Base-by-base conservation (phyloP, 2,797 vertebrate species). In the Linurgus olivaceus region DNA sequence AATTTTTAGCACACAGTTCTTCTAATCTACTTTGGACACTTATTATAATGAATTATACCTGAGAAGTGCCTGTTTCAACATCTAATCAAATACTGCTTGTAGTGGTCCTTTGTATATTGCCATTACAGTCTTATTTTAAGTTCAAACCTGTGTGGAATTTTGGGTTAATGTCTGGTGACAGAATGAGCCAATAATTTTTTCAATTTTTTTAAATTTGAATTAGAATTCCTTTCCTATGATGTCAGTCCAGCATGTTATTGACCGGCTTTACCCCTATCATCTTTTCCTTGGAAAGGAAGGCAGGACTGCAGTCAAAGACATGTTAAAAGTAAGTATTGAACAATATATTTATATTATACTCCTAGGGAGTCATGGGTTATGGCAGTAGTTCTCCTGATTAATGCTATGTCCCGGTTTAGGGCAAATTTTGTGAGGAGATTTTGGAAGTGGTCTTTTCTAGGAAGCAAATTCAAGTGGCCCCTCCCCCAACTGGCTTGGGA, bases 211-310 rank as follows among this genome's bases (percentile, higher is more conserved):
- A 18, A 19, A 63, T 91, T 72, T 77, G 74, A 51, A 96, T 96
- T 97, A 99, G 99, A 97, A 99, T 91, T 93, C 96, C 38, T 99
- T 99, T 93, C 99, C 99, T 86, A 98, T 97, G 98, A 98, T 99
- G 98, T 98, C 99, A 77, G 87, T 97, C 51, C 98, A 99, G 79
- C 98, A 98, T 81, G 90, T 98, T 21, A 75, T 99, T 85, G 98
- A 98, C 40, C 98, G 99, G 78, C 98, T 99, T 83, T 99, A 99
- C 96, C 99, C 99, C 1, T 99, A 99, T 84, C 93, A 96, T 65
- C 82, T 98, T 96, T 98, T 99, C 94, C 94, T 99, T 95, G 98
- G 98, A 44, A 98, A 98, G n/a, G 99, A 99, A 58, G 99, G 99
- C 29, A 97, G 91, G 88, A 98, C 97, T 20, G 98, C 99, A 17